phyloP scores from a whole-genome alignment of 2,888 invertebrate genomes.

The Melipona bicolor region DNA sequence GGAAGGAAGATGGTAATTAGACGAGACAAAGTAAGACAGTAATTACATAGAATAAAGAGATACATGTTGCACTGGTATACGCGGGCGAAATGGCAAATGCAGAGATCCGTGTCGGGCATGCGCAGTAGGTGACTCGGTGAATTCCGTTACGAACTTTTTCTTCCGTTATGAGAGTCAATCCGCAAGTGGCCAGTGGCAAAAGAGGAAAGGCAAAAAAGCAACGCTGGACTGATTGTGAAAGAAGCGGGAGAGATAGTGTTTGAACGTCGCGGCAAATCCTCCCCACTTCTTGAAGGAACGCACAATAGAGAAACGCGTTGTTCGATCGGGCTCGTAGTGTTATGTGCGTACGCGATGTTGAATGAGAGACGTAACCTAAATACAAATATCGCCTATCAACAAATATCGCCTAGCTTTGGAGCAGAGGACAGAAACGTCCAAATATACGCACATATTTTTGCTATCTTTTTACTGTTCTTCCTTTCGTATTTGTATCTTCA shows the following conservation, averaged over 20 bases:
- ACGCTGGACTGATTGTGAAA: conserved; percentile 9
- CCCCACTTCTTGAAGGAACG: conserved; percentile 45
- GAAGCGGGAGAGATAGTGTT: conserved; percentile 58
- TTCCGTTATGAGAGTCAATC: conserved; percentile 46
- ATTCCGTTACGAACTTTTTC: conserved; percentile 67
- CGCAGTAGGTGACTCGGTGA: conserved; percentile 60
- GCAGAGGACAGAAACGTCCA: conserved; percentile 7
- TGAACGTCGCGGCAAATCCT: conserved; percentile 54
- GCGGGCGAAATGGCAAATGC: conserved; percentile 17
- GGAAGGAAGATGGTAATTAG: not conserved
- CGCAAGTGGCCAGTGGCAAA: conserved; percentile 52
- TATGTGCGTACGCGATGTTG: conserved; percentile 63
- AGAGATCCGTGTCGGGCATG: conserved; percentile 59
- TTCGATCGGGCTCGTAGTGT: conserved; percentile 64
- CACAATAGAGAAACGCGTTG: conserved; percentile 58
- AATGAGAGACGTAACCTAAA: conserved; percentile 78
- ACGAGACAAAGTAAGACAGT: not conserved
- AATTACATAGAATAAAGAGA: conserved; percentile 6
- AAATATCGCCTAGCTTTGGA: conserved; percentile 37
- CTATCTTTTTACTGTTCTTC: not conserved
- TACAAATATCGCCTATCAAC: conserved; percentile 76
- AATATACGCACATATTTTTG: not conserved
- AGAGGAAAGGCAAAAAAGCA: conserved; percentile 45
- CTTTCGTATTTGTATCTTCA: conserved; percentile 24
- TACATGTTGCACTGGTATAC: conserved; percentile 8